phyloP scores from a whole-genome alignment of 2,797 vertebrate genomes.

The Rhincodon typus region DNA sequence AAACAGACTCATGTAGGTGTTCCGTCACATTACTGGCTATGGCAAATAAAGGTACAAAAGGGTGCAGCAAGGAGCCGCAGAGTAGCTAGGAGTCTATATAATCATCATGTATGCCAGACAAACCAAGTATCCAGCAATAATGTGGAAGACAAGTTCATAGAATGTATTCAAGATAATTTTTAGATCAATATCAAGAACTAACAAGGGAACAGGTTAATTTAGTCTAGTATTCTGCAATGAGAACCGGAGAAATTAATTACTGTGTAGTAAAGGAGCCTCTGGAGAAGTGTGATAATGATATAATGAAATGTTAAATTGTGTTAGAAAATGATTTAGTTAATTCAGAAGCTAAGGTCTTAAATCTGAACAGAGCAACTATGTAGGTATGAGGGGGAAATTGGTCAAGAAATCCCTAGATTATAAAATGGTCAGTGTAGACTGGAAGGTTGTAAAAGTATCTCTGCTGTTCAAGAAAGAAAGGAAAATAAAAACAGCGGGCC shows the following conservation, averaged over 20 bases:
- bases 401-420: no score
- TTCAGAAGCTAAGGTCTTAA: not conserved
- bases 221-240: not conserved
- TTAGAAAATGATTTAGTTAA: not conserved
- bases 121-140: not conserved
- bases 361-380: not conserved
- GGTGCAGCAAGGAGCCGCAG: not conserved
- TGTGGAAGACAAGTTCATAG: not conserved
- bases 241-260: not conserved
- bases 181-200: not conserved
- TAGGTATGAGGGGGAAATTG: not conserved
- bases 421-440: no score
- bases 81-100: not conserved
- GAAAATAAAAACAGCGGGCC: no score
- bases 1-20: no score
- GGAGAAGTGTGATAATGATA: not conserved
- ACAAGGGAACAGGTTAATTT: not conserved
- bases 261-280: not conserved
- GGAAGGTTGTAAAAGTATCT: no score
- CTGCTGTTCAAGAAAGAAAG: no score
- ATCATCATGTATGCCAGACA: not conserved
- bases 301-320: no score
- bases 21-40: not conserved
- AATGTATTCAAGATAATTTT: not conserved
- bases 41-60: not conserved